Evolutionary conservation across 2,113 vertebrate genomes (phyloP), one percentile per base, ranked within the genome.

Genomic region (Neopipo cinnamomea): DNA sequence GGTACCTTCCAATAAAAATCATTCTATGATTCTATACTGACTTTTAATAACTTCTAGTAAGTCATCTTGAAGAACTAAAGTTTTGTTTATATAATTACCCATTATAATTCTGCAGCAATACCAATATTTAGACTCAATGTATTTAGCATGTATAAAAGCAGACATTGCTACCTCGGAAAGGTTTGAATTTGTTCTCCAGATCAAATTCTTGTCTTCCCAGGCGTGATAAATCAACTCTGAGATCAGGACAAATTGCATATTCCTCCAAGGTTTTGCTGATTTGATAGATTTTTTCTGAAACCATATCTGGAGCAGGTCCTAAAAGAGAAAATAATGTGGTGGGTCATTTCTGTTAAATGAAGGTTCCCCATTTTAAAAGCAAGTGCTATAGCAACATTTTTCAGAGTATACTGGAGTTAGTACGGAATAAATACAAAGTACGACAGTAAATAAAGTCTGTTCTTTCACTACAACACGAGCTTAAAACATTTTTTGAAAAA

Each of bases 161-260:
- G 2, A 74, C 8, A 31, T 0, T 47, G 50, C 79, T 98, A 99
- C 99, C 99, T 98, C 99, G 98, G 97, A 99, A 99, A 79, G 99
- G 99, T 95, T 99, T 99, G 97, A 99, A 99, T 96, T 99, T 99
- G 98, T 99, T 99, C 98, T 99, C 99, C 95, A 99, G 96, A 97
- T 99, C 99, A 98, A 99, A 99, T 82, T 99, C 99, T 89, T 99
- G 99, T 89, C 99, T 99, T 97, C 99, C 99, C 72, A 99, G 97
- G 53, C 99, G 98, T 91, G 99, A 99, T 14, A 99, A 98, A 97
- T 99, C 99, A 39, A 99, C 99, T 96, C 97, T 98, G 79, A 99
- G 98, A 91, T 99, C 99, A 1, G 99, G 98, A 93, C 99, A 99
- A 97, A 99, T 99, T 91, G 99, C 98, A 6, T 99, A 99, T 96